Base-by-base conservation (phyloP, 30 jellyfish, hydroid and myxozoan genomes). In the Aurelia coerulea region DNA sequence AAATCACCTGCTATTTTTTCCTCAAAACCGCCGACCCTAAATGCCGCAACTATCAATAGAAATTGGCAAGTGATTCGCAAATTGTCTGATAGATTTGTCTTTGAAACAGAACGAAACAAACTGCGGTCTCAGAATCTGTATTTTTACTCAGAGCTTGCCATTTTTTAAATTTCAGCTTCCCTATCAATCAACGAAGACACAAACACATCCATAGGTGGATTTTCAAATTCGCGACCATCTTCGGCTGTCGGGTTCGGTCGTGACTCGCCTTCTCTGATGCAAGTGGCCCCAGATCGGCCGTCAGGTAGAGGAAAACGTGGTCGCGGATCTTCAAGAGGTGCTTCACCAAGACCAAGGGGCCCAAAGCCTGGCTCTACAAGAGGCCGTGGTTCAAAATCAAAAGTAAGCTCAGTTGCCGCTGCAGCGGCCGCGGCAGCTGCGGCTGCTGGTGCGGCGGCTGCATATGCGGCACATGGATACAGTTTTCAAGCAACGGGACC, bases 371-470 rank as follows among this genome's bases (percentile, higher is more conserved):
- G 90, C 33, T 74, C 91, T 14, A 51, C 90, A 3, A 80, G 95
- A 37, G 97, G 99, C 15, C 96, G 95, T 39, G 96, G 99, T 7
- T 80, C 91, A 17, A 94, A 94, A 65, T 78, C 97, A 13, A 88
- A 79, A 66, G 81, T 92, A 17, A 97, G 96, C 35, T 84, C 97
- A 17, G 60, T 94, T 39, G 97, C 95, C 58, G 93, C 99, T 49
- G 98, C 97, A 64, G 99, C 99, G 6, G 99, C 99, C 12, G 97
- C 97, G 13, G 99, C 99, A 7, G 99, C 98, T 39, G 99, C 97
- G 35, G 97, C 97, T 17, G 99, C 99, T 2, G 99, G 96, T 4
- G 90, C 97, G 14, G 99, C 97, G 4, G 99, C 99, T 23, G 99
- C 99, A 23, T 94, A 94, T 79, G 99, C 99, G 5, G 97, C 97